phyloP scores from a whole-genome alignment of 2,888 invertebrate species.

The Cataglyphis albicans region DNA sequence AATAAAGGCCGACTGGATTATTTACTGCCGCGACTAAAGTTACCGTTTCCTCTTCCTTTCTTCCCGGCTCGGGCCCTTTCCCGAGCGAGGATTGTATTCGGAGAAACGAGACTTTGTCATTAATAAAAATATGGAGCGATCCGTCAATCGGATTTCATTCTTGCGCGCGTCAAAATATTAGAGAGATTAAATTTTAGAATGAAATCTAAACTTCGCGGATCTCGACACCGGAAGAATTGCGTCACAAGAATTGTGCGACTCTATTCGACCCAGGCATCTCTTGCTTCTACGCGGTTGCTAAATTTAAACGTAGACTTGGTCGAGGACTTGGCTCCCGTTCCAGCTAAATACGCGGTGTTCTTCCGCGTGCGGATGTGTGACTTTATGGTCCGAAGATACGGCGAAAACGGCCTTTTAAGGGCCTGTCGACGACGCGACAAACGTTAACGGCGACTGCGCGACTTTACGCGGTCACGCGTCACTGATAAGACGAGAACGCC shows the following conservation, averaged over 20 bases:
- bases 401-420: constrained; percentile 62
- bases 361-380: constrained; percentile 55
- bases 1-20: constrained; percentile 75
- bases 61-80: neutral
- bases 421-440: constrained; percentile 66
- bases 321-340: neutral
- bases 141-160: constrained; percentile 2
- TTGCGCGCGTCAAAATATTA: constrained; percentile 23
- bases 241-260: neutral
- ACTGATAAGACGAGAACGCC: constrained; percentile 70
- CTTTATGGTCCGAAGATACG: constrained; percentile 66
- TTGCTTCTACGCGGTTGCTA: neutral
- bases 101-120: constrained; percentile 32
- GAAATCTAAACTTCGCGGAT: neutral
- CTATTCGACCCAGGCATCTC: neutral
- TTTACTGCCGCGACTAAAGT: constrained; percentile 69
- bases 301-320: constrained; percentile 27
- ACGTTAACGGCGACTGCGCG: constrained; percentile 76
- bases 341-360: constrained; percentile 31
- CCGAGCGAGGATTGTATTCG: constrained; percentile 3
- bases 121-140: constrained; percentile 20
- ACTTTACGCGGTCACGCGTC: constrained; percentile 82
- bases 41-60: constrained; percentile 50
- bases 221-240: neutral
- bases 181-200: neutral